A percentile compares a stretch with the other conserved stretches of the same genome.
Conservation (phyloP, 1,140 invertebrate species). For the Caerostris darwini region DNA sequence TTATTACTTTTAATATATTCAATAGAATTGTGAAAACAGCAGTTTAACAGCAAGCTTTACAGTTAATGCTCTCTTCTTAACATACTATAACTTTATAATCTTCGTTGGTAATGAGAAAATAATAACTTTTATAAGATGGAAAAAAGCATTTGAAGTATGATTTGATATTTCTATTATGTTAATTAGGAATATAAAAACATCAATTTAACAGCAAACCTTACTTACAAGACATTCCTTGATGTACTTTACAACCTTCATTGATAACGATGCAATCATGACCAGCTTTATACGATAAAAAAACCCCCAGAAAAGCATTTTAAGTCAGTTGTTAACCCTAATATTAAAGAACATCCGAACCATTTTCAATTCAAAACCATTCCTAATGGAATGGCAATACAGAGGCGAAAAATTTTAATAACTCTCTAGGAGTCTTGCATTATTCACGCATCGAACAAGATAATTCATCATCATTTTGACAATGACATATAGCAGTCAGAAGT, state of each 20-base stretch:
- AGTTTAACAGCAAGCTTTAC: too few relatives aligned
- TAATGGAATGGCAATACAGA: conserved; percentile 44
- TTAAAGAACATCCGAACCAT: background rate
- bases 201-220: too few relatives aligned
- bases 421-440: conserved; percentile 50
- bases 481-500: conserved; percentile 62
- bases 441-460: conserved; percentile 46
- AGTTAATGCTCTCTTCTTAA: too few relatives aligned
- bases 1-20: too few relatives aligned
- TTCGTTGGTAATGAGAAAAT: too few relatives aligned
- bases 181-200: too few relatives aligned
- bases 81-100: too few relatives aligned
- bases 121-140: too few relatives aligned
- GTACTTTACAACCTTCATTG: background rate
- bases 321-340: conserved; percentile 20
- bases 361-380: conserved; percentile 40
- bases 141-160: too few relatives aligned
- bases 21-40: too few relatives aligned
- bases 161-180: too few relatives aligned
- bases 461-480: conserved; percentile 73
- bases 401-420: conserved; percentile 73
- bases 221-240: too few relatives aligned
- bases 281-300: background rate
- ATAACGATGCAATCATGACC: background rate
- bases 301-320: background rate